Evolutionary conservation across 2,113 vertebrate species (phyloP).

Genomic region (Scomber scombrus): DNA sequence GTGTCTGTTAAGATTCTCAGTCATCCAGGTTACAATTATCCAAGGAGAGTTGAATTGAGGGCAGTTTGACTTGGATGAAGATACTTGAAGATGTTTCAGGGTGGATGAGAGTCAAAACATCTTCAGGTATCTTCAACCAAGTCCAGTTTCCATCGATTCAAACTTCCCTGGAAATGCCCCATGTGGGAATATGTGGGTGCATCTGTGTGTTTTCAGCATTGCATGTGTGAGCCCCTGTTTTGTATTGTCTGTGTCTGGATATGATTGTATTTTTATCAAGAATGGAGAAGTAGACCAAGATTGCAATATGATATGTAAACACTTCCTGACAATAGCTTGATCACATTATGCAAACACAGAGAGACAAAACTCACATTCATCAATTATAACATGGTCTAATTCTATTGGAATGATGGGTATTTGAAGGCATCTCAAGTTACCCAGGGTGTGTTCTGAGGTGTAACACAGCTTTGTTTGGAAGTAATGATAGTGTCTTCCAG

Average conservation of each 20-base stretch:
- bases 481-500: constrained; percentile 43
- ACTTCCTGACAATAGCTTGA: constrained; percentile 21
- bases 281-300: constrained; percentile 9
- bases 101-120: too few species aligned
- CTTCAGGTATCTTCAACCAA: too few species aligned
- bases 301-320: constrained; percentile 33
- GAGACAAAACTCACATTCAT: constrained; percentile 18
- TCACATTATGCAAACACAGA: constrained; percentile 20
- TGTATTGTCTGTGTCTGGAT: constrained; percentile 21
- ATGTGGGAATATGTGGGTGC: not conserved
- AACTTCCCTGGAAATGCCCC: not conserved
- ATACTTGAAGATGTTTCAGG: too few species aligned
- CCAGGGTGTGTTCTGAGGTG: constrained; percentile 57
- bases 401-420: constrained; percentile 60
- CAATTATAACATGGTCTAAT: constrained; percentile 27
- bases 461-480: constrained; percentile 22
- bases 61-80: too few species aligned
- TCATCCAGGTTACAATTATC: too few species aligned
- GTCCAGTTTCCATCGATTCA: too few species aligned
- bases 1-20: not conserved
- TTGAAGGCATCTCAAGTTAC: constrained; percentile 45
- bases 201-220: constrained; percentile 13
- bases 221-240: constrained; percentile 12
- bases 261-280: constrained; percentile 41
- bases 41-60: too few species aligned